phyloP scores from a whole-genome alignment of 2,888 invertebrate genomes.

The Geotrupes spiniger region DNA sequence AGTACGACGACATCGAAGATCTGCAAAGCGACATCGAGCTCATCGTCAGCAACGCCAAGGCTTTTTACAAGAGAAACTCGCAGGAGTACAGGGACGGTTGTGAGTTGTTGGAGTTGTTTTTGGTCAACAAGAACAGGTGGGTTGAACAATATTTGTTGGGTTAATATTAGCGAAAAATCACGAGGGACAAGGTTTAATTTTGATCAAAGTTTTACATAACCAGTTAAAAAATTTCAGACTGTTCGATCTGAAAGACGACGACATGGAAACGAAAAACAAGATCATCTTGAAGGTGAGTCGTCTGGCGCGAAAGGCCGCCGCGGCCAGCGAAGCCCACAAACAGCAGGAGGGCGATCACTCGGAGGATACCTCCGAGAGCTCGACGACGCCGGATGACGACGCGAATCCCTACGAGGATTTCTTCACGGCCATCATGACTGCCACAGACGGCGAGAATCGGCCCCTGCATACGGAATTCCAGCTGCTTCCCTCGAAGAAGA shows the following conservation, averaged over 20 bases:
- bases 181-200: no score
- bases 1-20: slow-evolving; percentile 92
- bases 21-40: slow-evolving; percentile 87
- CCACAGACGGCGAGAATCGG: slow-evolving; percentile 79
- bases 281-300: slow-evolving; percentile 56
- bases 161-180: neutral
- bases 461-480: slow-evolving; percentile 85
- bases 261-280: slow-evolving; percentile 52
- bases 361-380: slow-evolving; percentile 69
- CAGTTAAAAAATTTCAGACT: no score
- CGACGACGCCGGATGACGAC: slow-evolving; percentile 73
- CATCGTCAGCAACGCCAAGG: slow-evolving; percentile 90
- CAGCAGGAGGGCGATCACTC: slow-evolving; percentile 54
- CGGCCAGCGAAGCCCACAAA: slow-evolving; percentile 26
- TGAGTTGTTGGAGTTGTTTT: slow-evolving; percentile 83
- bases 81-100: slow-evolving; percentile 87
- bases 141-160: slow-evolving; percentile 16
- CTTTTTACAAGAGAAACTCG: slow-evolving; percentile 86
- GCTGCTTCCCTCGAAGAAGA: slow-evolving; percentile 85
- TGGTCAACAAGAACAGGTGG: slow-evolving; percentile 56
- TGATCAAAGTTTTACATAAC: no score
- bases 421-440: slow-evolving; percentile 84
- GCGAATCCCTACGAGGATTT: slow-evolving; percentile 81
- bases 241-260: slow-evolving; percentile 49
- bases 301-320: slow-evolving; percentile 47